Evolutionary conservation across 1,140 invertebrate species (phyloP), one percentile per base, ranked within the genome.

Genomic region (Drosophila quadrilineata): DNA sequence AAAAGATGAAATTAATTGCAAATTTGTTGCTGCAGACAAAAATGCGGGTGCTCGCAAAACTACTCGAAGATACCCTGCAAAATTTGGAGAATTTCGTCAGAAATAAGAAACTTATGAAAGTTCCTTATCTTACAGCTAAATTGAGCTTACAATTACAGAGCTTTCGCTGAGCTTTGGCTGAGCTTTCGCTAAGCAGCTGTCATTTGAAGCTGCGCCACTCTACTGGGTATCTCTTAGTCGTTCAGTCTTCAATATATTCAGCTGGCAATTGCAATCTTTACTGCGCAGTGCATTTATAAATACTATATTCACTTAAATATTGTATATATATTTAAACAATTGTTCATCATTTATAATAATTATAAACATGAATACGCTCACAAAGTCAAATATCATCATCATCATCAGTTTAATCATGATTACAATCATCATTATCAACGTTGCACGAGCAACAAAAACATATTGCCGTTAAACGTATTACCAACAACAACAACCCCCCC

Each of bases 1-100:
- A 58, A 40, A 62, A 38, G 62, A 76, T 53, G 43, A 71, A 66
- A 58, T 60, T 66, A 71, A 60, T 60, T 60, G 68, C 62, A 67
- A 67, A 71, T 70, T n/a, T 54, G 48, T 45, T 10, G 31, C 53
- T 58, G 31, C 53, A n/a, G n/a, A n/a, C n/a, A 69, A 43, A 41
- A 72, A 63, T 69, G 52, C 66, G 65, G 53, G 63, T 49, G 17
- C 8, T 5, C 31, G 3, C 2, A n/a, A 9, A 21, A 16, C 8
- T 38, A 0, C 40, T 8, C 40, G 6, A 3, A 2, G 8, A 54
- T 54, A 54, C 52, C 52, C 52, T 33, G 8, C 10, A 41, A 29
- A 41, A 12, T 40, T 45, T 8, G 3, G 16, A 35, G 41, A 6
- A 3, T 5, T 12, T 0, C 3, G 6, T 19, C 1, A 38, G 6